phyloP scores from a whole-genome alignment of 2,888 invertebrate genomes.

The Caenorhabditis plicata region DNA sequence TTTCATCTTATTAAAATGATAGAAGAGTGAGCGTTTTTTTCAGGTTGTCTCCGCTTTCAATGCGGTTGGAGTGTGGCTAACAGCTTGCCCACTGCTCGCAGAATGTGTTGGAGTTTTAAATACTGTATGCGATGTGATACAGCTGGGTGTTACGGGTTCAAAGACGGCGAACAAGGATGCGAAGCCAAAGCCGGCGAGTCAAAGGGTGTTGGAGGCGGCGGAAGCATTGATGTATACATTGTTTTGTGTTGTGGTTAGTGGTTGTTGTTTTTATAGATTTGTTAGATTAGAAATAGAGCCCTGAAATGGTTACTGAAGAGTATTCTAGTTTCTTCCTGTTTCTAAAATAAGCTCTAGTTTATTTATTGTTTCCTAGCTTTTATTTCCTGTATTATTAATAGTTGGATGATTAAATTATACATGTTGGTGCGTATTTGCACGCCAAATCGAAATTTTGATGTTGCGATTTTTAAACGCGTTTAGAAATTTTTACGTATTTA shows the following conservation, averaged over 20 bases:
- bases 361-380: too few species aligned
- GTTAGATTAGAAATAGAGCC: background rate
- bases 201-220: constrained; percentile 95
- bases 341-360: too few species aligned
- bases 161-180: background rate
- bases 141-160: constrained; percentile 88
- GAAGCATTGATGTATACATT: constrained; percentile 80
- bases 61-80: constrained; percentile 78
- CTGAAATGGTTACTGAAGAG: too few species aligned
- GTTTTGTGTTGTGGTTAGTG: constrained; percentile 50
- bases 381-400: background rate
- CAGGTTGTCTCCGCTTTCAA: constrained; percentile 73
- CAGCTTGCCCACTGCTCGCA: constrained; percentile 84
- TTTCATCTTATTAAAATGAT: too few species aligned
- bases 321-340: too few species aligned
- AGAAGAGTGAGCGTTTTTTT: background rate
- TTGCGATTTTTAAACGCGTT: too few species aligned
- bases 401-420: too few species aligned
- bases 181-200: constrained; percentile 76
- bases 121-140: constrained; percentile 91
- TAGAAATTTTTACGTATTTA: too few species aligned
- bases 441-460: too few species aligned
- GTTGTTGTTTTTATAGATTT: constrained; percentile 4
- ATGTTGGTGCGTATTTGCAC: too few species aligned
- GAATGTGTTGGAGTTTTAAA: constrained; percentile 88